These are phyloP conservation scores for Zaprionus bogoriensis DNA, from an alignment of 2,888 invertebrate species.

Conservation along the genomic window DNA sequence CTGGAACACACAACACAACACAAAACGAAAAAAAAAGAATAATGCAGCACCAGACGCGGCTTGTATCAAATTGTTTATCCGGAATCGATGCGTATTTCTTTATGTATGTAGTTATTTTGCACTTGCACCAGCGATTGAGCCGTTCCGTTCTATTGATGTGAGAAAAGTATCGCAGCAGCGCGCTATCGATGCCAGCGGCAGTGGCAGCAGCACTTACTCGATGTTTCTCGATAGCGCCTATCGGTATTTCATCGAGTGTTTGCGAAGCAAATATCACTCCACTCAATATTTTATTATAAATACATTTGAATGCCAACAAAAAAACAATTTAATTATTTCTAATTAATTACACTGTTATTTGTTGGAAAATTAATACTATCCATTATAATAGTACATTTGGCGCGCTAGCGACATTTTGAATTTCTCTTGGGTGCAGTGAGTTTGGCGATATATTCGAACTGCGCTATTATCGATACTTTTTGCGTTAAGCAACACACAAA, in stretches of 20 bases:
- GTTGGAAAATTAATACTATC: too few species aligned
- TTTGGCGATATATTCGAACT: too few species aligned
- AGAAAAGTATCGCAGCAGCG: background rate
- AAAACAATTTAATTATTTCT: too few species aligned
- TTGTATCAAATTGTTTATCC: constrained; percentile 32
- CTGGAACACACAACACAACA: constrained; percentile 33
- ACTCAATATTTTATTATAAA: too few species aligned
- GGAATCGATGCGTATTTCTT: constrained; percentile 22
- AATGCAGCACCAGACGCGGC: constrained; percentile 41
- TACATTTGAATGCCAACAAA: too few species aligned
- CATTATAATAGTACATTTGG: too few species aligned
- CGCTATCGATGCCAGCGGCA: background rate
- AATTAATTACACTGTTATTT: too few species aligned
- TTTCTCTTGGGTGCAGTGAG: too few species aligned
- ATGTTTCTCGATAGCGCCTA: background rate
- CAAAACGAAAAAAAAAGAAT: constrained; percentile 42
- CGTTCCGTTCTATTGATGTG: constrained; percentile 3
- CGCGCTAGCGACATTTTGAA: too few species aligned
- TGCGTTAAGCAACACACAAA: too few species aligned
- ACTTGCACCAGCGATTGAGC: background rate
- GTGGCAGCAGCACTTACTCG: background rate
- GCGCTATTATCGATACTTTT: too few species aligned
- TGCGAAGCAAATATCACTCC: background rate
- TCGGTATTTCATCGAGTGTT: too few species aligned
- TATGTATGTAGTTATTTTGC: constrained; percentile 4